These are phyloP conservation scores for Sebastes schlegelii DNA, from an alignment of 2,113 vertebrate species.

Conservation along the genomic window DNA sequence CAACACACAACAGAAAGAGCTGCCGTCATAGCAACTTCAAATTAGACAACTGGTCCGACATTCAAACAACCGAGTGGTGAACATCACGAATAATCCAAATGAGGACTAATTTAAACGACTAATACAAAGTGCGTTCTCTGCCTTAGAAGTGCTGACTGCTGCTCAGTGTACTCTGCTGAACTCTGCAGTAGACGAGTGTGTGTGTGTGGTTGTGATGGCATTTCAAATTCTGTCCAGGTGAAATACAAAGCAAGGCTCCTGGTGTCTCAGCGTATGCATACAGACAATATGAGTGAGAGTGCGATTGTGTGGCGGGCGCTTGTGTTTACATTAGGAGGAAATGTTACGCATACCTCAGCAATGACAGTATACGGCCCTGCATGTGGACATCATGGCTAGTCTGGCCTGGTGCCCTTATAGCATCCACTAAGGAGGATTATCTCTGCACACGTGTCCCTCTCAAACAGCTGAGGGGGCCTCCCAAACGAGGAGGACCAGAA, in stretches of 20 bases:
- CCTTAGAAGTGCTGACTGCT: background rate
- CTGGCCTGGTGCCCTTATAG: slow-evolving; percentile 51
- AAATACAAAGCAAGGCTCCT: slow-evolving; percentile 19
- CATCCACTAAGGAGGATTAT: slow-evolving; percentile 38
- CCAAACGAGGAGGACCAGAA: background rate
- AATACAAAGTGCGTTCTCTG: slow-evolving; percentile 5
- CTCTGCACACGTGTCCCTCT: slow-evolving; percentile 19
- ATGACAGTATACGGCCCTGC: slow-evolving; percentile 55
- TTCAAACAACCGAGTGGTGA: background rate
- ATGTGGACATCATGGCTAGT: slow-evolving; percentile 48
- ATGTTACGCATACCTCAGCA: slow-evolving; percentile 76
- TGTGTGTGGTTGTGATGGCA: background rate
- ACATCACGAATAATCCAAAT: background rate
- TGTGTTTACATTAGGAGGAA: slow-evolving; percentile 80
- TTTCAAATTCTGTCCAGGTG: slow-evolving; percentile 12
- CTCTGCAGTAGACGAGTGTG: background rate
- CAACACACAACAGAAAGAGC: background rate
- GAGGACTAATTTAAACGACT: background rate
- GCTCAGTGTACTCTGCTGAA: background rate
- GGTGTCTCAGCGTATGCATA: slow-evolving; percentile 10
- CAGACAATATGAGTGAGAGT: slow-evolving; percentile 35
- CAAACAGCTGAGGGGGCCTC: slow-evolving; percentile 37
- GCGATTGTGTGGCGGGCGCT: slow-evolving; percentile 37
- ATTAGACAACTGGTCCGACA: background rate
- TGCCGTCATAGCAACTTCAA: slow-evolving; percentile 10